Conservation (phyloP, 1,140 invertebrate genomes). For the Trichogramma pretiosum region DNA sequence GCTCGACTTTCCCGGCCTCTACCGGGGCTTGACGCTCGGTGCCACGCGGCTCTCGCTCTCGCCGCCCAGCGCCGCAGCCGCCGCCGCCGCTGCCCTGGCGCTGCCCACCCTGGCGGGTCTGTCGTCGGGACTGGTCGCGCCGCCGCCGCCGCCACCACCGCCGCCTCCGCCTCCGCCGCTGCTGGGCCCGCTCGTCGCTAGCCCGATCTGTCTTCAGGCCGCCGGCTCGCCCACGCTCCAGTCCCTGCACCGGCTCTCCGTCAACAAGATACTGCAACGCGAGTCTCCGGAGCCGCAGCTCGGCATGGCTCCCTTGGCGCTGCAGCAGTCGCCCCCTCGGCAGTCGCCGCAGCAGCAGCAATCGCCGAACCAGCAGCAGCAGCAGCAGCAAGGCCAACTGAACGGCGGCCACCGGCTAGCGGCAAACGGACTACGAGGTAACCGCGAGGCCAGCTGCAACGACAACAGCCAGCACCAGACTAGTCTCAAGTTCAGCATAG, state of each 20-base stretch:
- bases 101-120: constrained; percentile 30
- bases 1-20: too few species aligned
- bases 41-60: constrained; percentile 39
- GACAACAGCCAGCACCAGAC: constrained; percentile 53
- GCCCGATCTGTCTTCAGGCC: too few species aligned
- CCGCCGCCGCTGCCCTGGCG: constrained; percentile 26
- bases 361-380: background rate
- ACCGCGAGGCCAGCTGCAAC: constrained; percentile 36
- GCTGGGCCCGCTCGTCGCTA: too few species aligned
- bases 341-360: background rate
- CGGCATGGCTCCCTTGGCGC: too few species aligned
- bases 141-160: constrained; percentile 26
- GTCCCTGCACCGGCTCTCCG: constrained; percentile 34
- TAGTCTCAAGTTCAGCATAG: constrained; percentile 81
- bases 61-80: constrained; percentile 36
- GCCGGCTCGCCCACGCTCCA: constrained; percentile 12
- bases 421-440: constrained; percentile 26
- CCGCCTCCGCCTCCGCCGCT: constrained; percentile 29
- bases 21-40: constrained; percentile 19
- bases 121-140: constrained; percentile 23
- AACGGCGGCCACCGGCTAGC: constrained; percentile 16
- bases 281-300: constrained; percentile 19
- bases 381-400: background rate
- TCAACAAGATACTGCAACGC: constrained; percentile 34
- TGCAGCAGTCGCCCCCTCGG: background rate